A percentile compares a stretch with the other conserved stretches of the same genome.
phyloP scores from a whole-genome alignment of 2,113 vertebrate species.

The Siphamia tubifer region DNA sequence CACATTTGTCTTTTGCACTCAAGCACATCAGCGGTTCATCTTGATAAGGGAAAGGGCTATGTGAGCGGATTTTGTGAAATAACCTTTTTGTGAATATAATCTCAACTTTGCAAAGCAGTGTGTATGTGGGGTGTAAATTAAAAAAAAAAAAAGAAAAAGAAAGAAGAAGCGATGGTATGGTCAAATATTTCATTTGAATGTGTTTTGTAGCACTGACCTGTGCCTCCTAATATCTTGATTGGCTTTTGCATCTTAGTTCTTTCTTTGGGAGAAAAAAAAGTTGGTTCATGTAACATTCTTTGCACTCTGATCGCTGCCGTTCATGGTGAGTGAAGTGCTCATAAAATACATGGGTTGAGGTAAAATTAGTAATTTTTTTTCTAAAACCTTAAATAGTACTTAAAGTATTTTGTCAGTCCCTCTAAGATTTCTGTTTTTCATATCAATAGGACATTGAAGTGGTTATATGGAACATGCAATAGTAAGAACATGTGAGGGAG shows the following conservation, averaged over 20 bases:
- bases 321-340: not conserved
- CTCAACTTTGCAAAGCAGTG: conserved; percentile 42
- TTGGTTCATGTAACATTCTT: not conserved
- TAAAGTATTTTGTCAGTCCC: conserved; percentile 26
- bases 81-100: conserved; percentile 71
- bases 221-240: not conserved
- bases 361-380: not conserved
- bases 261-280: not conserved
- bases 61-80: conserved; percentile 65
- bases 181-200: conserved; percentile 33
- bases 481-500: conserved; percentile 44
- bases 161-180: conserved; percentile 34
- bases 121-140: conserved; percentile 14
- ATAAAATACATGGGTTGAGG: not conserved
- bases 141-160: not conserved
- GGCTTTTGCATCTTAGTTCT: conserved; percentile 3
- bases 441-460: conserved; percentile 56
- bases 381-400: conserved; percentile 6
- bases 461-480: conserved; percentile 50
- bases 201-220: conserved; percentile 28
- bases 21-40: conserved; percentile 70
- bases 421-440: conserved; percentile 48
- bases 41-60: conserved; percentile 67
- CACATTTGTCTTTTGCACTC: conserved; percentile 63
- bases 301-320: not conserved